Base-by-base conservation (phyloP, 1,140 invertebrate genomes). In the Tachypleus tridentatus region DNA sequence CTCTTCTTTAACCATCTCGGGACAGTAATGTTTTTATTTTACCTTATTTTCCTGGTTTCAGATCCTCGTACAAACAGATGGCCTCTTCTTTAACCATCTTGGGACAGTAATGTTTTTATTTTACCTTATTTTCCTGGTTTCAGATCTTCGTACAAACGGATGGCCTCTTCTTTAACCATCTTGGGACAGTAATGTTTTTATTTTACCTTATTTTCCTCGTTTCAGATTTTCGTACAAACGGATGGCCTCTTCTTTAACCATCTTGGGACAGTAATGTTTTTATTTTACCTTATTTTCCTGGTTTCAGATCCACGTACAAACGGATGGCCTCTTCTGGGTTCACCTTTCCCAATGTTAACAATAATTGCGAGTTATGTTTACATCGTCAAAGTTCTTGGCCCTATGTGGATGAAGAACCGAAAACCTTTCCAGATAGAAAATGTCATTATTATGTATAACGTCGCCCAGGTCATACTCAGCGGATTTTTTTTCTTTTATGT, bases 311-410 rank as follows among this genome's bases (percentile, higher is more conserved):
- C 88, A 48, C 82, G 94, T 67, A 91, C 96, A 51, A 87, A 85
- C 65, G 84, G 86, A 72, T 97, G 92, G 91, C 78, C 85, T n/a
- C 84, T 97, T 80, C 92, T 95, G 86, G 86, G 85, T 62, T 88
- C 89, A 66, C 92, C 92, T n/a, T 81, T 88, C 71, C 93, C 93
- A 11, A 97, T 93, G 4, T 74, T 95, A 49, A 61, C 69, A 8
- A 68, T 72, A n/a, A 71, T 72, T n/a, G 51, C 62, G n/a, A 61
- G 54, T 3, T 94, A 93, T 77, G 89, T 86, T 58, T 88, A 90
- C 73, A 89, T 90, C 73, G 87, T 90, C 61, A 88, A 85, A 78
- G 84, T 85, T 49, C 74, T 71, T 3, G 78, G 79, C 9, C 79
- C 79, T 5, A 63, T 68, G 6, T 71, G 77, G 61, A 81, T 81